phyloP scores from a whole-genome alignment of 1,140 invertebrate genomes.

The Drosophila insularis region DNA sequence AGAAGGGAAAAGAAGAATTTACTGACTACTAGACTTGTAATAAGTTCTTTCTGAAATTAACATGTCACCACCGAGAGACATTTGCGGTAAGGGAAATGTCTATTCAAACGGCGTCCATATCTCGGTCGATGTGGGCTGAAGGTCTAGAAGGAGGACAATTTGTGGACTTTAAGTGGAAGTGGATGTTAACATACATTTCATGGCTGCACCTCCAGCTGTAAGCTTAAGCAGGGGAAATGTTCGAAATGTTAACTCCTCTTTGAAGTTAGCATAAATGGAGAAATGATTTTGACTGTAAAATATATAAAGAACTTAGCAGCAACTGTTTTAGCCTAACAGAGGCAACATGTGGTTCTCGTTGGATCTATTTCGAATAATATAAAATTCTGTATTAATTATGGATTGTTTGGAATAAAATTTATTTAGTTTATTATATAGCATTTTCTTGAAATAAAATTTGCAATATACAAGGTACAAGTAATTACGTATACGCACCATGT shows the following conservation, averaged over 20 bases:
- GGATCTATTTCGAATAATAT: neutral
- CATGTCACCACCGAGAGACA: slow-evolving; percentile 75
- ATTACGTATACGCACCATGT: too few species aligned
- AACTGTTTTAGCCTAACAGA: neutral
- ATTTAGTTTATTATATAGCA: too few species aligned
- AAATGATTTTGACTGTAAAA: slow-evolving; percentile 4
- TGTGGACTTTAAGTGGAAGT: slow-evolving; percentile 29
- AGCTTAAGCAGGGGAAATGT: neutral
- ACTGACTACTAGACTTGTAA: slow-evolving; percentile 49
- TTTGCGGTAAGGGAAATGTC: slow-evolving; percentile 53
- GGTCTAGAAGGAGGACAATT: neutral
- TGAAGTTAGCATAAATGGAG: neutral
- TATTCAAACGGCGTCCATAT: slow-evolving; percentile 2
- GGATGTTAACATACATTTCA: neutral
- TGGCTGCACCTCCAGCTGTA: neutral
- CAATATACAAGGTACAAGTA: too few species aligned
- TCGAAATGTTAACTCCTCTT: slow-evolving; percentile 7
- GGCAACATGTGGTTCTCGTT: slow-evolving; percentile 54
- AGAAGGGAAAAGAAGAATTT: slow-evolving; percentile 3
- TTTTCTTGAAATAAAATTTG: too few species aligned
- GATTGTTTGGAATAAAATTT: too few species aligned
- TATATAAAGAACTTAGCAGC: neutral
- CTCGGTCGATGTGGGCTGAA: neutral
- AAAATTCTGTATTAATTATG: too few species aligned
- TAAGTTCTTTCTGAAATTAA: slow-evolving; percentile 74